Evolutionary conservation across 2,888 invertebrate genomes (phyloP).

Genomic region (Tetrapedia diversipes): DNA sequence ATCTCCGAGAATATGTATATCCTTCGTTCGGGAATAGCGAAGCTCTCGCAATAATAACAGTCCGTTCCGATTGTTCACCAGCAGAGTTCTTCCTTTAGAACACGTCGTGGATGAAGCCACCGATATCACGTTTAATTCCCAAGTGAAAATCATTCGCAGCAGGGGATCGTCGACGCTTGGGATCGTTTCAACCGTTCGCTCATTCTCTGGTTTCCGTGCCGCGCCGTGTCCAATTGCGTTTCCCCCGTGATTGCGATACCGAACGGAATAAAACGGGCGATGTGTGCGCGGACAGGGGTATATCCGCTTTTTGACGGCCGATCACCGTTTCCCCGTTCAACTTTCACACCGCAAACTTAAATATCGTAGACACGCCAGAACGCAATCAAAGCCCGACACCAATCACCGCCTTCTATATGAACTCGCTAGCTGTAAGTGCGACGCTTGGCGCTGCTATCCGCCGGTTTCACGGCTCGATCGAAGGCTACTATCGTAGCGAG

Average conservation of each 20-base stretch:
- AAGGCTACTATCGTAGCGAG: conserved; percentile 15
- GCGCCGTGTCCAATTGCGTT: conserved; percentile 24
- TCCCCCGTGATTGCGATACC: conserved; percentile 17
- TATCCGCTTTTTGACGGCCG: conserved; percentile 30
- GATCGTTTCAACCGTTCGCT: conserved; percentile 33
- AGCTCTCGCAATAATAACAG: too few relatives aligned
- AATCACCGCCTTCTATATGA: conserved; percentile 18
- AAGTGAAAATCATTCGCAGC: conserved; percentile 18
- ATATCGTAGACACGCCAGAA: conserved; percentile 33
- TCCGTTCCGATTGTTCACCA: too few relatives aligned
- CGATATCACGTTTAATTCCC: conserved; percentile 35
- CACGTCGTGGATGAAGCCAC: conserved; percentile 13
- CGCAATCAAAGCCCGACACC: conserved; percentile 29
- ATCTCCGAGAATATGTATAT: too few relatives aligned
- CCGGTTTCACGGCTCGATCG: conserved; percentile 32
- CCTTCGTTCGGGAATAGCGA: too few relatives aligned
- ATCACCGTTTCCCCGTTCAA: conserved; percentile 15
- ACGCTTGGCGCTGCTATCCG: conserved; percentile 31
- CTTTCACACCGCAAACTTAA: conserved; percentile 43
- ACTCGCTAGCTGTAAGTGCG: conserved; percentile 23
- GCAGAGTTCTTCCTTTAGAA: neutral
- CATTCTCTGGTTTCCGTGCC: conserved; percentile 1
- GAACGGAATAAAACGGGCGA: conserved; percentile 32
- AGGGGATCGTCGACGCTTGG: conserved; percentile 21
- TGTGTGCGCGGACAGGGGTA: neutral